Evolutionary conservation across 2,797 vertebrate species (phyloP).

Genomic region (Phalloptychus januarius): DNA sequence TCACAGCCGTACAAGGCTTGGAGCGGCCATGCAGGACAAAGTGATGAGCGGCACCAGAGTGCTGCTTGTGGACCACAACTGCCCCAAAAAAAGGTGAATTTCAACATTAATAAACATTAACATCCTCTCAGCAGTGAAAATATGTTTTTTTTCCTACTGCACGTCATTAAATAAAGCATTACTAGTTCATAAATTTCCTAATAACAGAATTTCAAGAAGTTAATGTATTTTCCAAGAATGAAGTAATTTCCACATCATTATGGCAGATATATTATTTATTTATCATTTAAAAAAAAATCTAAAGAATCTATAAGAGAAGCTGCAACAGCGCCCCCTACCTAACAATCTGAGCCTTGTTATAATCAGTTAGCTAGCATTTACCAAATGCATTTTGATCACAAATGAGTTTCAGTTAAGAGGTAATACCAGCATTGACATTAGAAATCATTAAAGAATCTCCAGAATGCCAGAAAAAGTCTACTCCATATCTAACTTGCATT

Average conservation of each 20-base stretch:
- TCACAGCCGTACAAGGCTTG: constrained; percentile 63
- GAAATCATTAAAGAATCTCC: background rate
- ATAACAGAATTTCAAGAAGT: background rate
- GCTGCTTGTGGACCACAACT: constrained; percentile 5
- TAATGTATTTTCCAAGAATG: background rate
- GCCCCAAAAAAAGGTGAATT: background rate
- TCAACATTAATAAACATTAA: background rate
- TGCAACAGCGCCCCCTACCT: background rate
- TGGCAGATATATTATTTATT: background rate
- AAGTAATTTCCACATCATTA: background rate
- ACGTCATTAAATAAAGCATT: background rate
- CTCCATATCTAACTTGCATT: background rate
- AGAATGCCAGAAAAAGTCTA: no score
- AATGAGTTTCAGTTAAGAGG: background rate
- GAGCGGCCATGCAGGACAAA: constrained; percentile 37
- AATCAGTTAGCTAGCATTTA: background rate
- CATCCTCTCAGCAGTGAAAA: background rate
- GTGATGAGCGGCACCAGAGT: constrained; percentile 29
- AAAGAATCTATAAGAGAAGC: background rate
- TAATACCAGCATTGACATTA: no score
- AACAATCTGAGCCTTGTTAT: no score
- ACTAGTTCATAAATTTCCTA: background rate
- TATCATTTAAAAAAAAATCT: background rate
- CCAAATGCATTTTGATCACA: background rate
- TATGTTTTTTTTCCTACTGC: background rate